phyloP scores from a whole-genome alignment of 2,888 invertebrate species.

The Mesochorus sp. region DNA sequence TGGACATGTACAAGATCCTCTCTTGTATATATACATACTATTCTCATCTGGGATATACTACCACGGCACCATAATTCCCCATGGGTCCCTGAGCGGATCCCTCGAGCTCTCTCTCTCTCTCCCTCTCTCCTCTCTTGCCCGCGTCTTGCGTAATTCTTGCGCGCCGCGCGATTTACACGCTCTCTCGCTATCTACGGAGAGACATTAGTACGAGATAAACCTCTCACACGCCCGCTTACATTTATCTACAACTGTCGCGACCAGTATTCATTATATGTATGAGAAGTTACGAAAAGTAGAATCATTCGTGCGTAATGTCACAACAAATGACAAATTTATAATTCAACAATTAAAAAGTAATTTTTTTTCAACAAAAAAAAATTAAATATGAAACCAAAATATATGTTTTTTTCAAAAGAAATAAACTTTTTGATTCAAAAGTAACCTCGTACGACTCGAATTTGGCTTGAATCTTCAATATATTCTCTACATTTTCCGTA shows the following conservation, averaged over 20 bases:
- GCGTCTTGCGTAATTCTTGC: slow-evolving; percentile 53
- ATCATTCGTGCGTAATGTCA: slow-evolving; percentile 24
- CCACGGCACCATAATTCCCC: slow-evolving; percentile 32
- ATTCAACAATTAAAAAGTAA: too few species aligned
- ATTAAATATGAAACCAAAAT: too few species aligned
- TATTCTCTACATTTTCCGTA: too few species aligned
- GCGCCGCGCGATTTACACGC: slow-evolving; percentile 53
- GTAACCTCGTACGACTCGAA: too few species aligned
- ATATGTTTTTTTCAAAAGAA: too few species aligned
- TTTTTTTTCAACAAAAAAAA: too few species aligned
- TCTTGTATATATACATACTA: slow-evolving; percentile 42
- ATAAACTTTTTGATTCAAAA: too few species aligned
- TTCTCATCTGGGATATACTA: slow-evolving; percentile 15
- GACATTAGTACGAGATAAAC: slow-evolving; percentile 58
- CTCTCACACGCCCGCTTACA: slow-evolving; percentile 50
- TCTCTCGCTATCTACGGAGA: slow-evolving; percentile 54
- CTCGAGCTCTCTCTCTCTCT: slow-evolving; percentile 12
- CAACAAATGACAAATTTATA: too few species aligned
- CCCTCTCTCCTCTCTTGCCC: too few species aligned
- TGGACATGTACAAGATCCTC: slow-evolving; percentile 56
- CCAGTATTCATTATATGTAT: neutral
- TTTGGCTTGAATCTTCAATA: too few species aligned
- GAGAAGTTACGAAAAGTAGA: slow-evolving; percentile 22
- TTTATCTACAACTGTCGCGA: slow-evolving; percentile 44
- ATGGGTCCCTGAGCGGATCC: slow-evolving; percentile 26